phyloP scores from a whole-genome alignment of 2,888 invertebrate genomes.

The Dermolepida albohirtum region DNA sequence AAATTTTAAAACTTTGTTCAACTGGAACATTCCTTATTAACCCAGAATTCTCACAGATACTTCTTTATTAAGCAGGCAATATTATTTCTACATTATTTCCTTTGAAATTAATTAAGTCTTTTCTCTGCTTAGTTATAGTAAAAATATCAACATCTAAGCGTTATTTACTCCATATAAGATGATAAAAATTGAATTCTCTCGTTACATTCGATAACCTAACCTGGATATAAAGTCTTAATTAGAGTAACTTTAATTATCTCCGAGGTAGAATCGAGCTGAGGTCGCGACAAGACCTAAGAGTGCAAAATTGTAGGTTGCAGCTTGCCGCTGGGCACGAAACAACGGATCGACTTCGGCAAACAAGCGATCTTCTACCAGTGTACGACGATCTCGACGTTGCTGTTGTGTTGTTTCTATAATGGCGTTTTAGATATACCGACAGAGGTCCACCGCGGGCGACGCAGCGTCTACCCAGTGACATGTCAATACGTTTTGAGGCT shows the following conservation, averaged over 20 bases:
- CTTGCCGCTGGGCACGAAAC: slow-evolving; percentile 4
- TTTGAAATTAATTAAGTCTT: too few relatives aligned
- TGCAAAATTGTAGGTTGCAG: slow-evolving; percentile 4
- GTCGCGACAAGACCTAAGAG: slow-evolving; percentile 1
- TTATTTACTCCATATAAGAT: too few relatives aligned
- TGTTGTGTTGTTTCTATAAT: slow-evolving; percentile 18
- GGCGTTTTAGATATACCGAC: slow-evolving; percentile 21
- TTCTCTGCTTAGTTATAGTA: too few relatives aligned
- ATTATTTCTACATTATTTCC: too few relatives aligned
- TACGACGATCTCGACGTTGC: slow-evolving; percentile 16
- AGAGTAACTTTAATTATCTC: slow-evolving; percentile 31
- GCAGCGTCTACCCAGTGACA: slow-evolving; percentile 8
- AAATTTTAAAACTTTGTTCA: too few relatives aligned
- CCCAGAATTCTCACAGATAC: too few relatives aligned
- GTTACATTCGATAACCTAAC: slow-evolving; percentile 11
- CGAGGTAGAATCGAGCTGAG: slow-evolving; percentile 8
- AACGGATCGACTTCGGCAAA: neutral
- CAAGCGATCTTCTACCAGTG: neutral
- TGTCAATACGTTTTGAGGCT: slow-evolving; percentile 11
- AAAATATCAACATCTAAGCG: too few relatives aligned
- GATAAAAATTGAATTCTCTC: slow-evolving; percentile 2
- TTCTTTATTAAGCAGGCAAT: too few relatives aligned
- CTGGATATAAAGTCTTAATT: slow-evolving; percentile 21
- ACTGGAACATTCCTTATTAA: too few relatives aligned
- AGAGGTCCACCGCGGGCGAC: slow-evolving; percentile 27